phyloP scores from a whole-genome alignment of 2,888 invertebrate genomes.

The Tenthredo notha region DNA sequence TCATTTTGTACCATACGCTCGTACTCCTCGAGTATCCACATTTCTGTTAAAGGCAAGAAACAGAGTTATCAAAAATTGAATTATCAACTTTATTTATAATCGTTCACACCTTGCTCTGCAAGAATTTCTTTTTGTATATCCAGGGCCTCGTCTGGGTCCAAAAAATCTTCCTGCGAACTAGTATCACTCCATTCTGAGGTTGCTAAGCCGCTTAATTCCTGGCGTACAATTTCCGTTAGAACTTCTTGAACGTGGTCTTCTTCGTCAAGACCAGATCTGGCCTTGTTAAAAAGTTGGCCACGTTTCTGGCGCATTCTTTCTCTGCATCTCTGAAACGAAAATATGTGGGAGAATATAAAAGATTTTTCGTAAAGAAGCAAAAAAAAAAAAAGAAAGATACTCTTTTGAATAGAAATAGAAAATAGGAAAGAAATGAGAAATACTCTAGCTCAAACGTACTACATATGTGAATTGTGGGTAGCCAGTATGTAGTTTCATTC shows the following conservation, averaged over 20 bases:
- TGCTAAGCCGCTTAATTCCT: conserved; percentile 69
- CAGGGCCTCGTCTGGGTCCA: conserved; percentile 68
- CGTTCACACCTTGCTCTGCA: conserved; percentile 68
- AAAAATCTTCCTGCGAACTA: conserved; percentile 52
- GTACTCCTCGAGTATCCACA: conserved; percentile 75
- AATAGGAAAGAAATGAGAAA: not conserved
- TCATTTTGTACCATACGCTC: conserved; percentile 71
- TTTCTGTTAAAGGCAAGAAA: conserved; percentile 63
- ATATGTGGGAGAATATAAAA: no score
- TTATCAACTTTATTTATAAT: conserved; percentile 53
- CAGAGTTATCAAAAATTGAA: conserved; percentile 39
- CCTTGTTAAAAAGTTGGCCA: conserved; percentile 67
- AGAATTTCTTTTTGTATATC: conserved; percentile 67
- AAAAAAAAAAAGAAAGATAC: not conserved
- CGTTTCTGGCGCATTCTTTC: conserved; percentile 71
- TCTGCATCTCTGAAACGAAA: conserved; percentile 68
- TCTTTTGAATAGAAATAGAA: not conserved
- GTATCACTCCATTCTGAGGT: conserved; percentile 57
- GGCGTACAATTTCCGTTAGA: conserved; percentile 69
- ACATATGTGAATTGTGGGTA: not conserved
- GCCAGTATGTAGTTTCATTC: conserved; percentile 24
- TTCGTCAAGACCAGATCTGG: conserved; percentile 63
- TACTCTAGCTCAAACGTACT: not conserved
- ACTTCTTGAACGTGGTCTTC: conserved; percentile 62
- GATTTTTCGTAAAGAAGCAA: not conserved